Evolutionary conservation across 2,113 vertebrate genomes (phyloP).

Genomic region (Nothocercus nigrocapillus): DNA sequence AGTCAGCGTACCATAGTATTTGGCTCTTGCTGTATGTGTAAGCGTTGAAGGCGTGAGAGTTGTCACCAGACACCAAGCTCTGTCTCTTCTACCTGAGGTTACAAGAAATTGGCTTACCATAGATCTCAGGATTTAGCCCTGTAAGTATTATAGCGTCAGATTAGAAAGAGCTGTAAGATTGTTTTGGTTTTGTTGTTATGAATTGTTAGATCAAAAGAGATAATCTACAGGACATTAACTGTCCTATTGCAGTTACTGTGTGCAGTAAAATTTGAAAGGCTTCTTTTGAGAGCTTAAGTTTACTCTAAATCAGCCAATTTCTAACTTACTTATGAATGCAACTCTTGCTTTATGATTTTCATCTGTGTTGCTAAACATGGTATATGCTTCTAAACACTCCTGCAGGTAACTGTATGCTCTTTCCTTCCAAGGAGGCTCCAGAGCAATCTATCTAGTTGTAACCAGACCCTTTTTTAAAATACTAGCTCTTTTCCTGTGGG

Average conservation of each 20-base stretch:
- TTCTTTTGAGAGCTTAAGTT: not conserved
- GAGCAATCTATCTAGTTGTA: conserved; percentile 11
- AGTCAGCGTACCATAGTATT: not conserved
- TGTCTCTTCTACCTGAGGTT: not conserved
- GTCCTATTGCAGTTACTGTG: not conserved
- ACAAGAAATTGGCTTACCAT: not conserved
- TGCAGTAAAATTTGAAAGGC: not conserved
- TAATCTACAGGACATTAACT: not conserved
- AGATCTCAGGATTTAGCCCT: not conserved
- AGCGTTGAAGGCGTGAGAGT: not conserved
- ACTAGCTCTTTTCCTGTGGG: conserved; percentile 12
- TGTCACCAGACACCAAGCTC: rapidly evolving
- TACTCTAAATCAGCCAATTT: not conserved
- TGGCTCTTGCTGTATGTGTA: not conserved
- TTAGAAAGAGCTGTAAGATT: not conserved
- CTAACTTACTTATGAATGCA: not conserved
- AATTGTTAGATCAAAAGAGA: not conserved
- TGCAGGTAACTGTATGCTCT: not conserved
- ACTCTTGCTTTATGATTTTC: not conserved
- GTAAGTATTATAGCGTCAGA: not conserved
- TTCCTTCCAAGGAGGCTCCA: not conserved
- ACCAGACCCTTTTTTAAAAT: conserved; percentile 39
- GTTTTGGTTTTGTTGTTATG: not conserved
- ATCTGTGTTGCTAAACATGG: not conserved
- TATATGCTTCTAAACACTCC: not conserved